Conservation (phyloP, 2,888 invertebrate species). For the Torymus auratus region DNA sequence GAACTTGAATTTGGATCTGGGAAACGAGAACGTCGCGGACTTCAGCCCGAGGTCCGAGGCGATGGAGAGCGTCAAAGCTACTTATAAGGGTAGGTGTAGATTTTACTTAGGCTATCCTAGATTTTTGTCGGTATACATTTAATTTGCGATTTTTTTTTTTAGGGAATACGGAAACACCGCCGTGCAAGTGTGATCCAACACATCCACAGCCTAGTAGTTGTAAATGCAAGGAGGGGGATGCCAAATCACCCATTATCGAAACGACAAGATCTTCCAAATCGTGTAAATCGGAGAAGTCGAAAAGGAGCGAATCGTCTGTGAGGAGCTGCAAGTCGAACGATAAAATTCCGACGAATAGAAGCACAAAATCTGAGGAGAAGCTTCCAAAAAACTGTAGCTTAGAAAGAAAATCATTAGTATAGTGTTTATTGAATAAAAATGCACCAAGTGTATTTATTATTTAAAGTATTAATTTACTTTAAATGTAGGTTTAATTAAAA, state of each 20-base stretch:
- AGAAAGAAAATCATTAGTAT: constrained; percentile 44
- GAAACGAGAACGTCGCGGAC: constrained; percentile 62
- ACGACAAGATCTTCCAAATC: constrained; percentile 50
- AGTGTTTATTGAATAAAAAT: background rate
- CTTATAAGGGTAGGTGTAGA: constrained; percentile 62
- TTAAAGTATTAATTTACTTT: too few species aligned
- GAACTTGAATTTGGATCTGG: constrained; percentile 39
- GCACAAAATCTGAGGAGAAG: too few species aligned
- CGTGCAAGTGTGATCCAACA: constrained; percentile 63
- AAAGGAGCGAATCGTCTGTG: constrained; percentile 6
- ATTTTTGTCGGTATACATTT: too few species aligned
- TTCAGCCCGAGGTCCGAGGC: constrained; percentile 61
- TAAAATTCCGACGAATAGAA: constrained; percentile 8
- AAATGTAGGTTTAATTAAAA: background rate
- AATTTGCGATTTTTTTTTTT: constrained; percentile 14
- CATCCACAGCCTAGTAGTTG: constrained; percentile 62
- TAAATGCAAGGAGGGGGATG: constrained; percentile 34
- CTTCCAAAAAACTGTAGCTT: constrained; percentile 9
- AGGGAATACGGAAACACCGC: constrained; percentile 60
- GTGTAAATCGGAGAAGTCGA: constrained; percentile 32
- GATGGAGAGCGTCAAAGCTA: constrained; percentile 63
- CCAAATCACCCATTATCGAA: constrained; percentile 50
- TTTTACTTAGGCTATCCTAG: too few species aligned
- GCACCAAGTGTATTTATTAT: too few species aligned
- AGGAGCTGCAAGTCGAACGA: constrained; percentile 24